Evolutionary conservation across 2,797 vertebrate genomes (phyloP).

Genomic region (Uromys caudimaculatus): DNA sequence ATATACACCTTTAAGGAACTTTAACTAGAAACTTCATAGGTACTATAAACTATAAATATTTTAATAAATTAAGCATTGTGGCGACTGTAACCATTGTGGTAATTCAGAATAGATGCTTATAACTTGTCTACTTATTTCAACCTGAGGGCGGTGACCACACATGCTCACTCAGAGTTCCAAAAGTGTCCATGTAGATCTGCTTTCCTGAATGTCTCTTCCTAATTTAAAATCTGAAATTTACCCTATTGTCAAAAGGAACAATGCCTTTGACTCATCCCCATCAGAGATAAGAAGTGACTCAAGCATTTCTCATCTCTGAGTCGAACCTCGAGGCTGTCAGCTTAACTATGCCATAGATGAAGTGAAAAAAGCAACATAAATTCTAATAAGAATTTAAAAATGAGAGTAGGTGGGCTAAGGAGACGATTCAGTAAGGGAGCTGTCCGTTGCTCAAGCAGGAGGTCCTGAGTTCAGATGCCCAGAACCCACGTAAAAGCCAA

Average conservation of each 20-base stretch:
- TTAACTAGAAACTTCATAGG: not conserved
- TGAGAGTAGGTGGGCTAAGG: not conserved
- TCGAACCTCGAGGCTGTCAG: not conserved
- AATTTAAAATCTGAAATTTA: slow-evolving; percentile 31
- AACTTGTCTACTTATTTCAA: not conserved
- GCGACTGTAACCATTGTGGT: not conserved
- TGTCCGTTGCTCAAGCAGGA: not conserved
- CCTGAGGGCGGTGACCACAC: not conserved
- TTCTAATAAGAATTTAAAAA: not conserved
- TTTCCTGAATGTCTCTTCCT: not conserved
- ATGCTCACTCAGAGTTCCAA: not conserved
- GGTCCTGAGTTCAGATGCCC: not conserved
- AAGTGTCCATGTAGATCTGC: not conserved
- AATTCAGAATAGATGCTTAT: not conserved
- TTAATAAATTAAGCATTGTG: not conserved
- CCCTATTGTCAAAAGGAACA: not conserved
- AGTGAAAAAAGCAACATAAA: not conserved
- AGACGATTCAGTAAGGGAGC: not conserved
- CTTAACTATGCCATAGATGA: not conserved
- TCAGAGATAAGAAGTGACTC: not conserved
- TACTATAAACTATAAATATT: not conserved
- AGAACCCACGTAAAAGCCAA: not conserved
- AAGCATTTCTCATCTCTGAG: not conserved
- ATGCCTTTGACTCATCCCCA: not conserved
- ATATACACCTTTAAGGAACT: not conserved